Percentiles rank a stretch among this genome's conserved stretches.
phyloP scores from a whole-genome alignment of 2,797 vertebrate genomes.

The Dryobates pubescens region DNA sequence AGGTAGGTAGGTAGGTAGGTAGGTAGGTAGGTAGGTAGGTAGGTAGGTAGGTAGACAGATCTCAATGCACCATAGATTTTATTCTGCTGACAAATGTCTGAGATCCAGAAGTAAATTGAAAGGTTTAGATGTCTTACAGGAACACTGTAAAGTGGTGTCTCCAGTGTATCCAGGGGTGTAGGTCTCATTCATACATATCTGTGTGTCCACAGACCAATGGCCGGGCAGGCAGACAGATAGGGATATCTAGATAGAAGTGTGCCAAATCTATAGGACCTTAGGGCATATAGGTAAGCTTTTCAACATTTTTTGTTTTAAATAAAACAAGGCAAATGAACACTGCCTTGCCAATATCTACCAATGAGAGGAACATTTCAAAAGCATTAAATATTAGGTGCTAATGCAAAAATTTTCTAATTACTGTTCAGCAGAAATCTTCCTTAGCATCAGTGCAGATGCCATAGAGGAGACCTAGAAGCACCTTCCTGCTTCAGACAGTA shows the following conservation, averaged over 20 bases:
- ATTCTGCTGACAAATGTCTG: not conserved
- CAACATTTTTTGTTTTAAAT: not conserved
- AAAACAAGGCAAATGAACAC: not conserved
- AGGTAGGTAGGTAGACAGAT: too few species aligned
- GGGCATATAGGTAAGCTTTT: not conserved
- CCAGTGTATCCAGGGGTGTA: not conserved
- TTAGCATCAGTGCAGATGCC: not conserved
- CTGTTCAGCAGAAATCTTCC: not conserved
- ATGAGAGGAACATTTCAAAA: not conserved
- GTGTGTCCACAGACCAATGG: not conserved
- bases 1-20: too few species aligned
- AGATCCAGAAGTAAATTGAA: not conserved
- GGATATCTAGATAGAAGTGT: not conserved
- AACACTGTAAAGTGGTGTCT: not conserved
- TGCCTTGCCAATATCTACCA: not conserved
- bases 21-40: too few species aligned
- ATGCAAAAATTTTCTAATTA: not conserved
- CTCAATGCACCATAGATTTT: not conserved
- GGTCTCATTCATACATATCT: not conserved
- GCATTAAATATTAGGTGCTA: not conserved
- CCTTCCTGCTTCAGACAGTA: not conserved
- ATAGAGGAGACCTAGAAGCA: not conserved
- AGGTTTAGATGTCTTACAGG: not conserved
- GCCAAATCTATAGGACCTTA: not conserved
- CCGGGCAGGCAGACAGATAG: not conserved